Conservation (phyloP, 2,888 invertebrate species). For the Peribatodes rhomboidaria region DNA sequence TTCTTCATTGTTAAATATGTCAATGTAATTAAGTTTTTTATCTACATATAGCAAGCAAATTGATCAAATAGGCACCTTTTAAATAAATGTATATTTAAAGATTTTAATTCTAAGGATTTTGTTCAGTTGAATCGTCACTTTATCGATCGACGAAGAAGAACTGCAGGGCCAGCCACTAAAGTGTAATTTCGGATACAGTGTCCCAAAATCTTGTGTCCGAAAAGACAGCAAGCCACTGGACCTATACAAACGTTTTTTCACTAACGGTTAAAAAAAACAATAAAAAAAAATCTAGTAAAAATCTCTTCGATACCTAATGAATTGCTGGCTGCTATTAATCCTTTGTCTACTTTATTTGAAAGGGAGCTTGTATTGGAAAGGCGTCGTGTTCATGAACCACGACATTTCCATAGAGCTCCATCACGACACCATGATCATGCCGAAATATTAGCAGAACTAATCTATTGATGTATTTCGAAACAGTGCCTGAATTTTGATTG, state of each 20-base stretch:
- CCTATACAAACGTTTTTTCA: too few species aligned
- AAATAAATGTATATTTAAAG: neutral
- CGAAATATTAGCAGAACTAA: constrained; percentile 48
- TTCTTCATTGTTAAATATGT: constrained; percentile 16
- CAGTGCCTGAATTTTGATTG: constrained; percentile 1
- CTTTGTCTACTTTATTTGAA: constrained; percentile 41
- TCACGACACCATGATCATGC: constrained; percentile 51
- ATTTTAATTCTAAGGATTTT: neutral
- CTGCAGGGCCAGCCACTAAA: too few species aligned
- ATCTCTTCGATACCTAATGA: too few species aligned
- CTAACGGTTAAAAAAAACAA: too few species aligned
- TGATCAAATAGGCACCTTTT: neutral
- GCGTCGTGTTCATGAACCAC: constrained; percentile 61
- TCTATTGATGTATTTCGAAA: constrained; percentile 34
- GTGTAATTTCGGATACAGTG: too few species aligned
- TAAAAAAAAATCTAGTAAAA: too few species aligned
- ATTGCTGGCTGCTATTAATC: neutral
- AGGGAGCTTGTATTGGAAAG: constrained; percentile 47
- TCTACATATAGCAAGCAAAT: neutral
- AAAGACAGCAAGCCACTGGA: too few species aligned
- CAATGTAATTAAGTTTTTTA: constrained; percentile 2
- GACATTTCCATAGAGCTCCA: constrained; percentile 54
- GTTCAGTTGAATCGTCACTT: too few species aligned
- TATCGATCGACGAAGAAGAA: too few species aligned
- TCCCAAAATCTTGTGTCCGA: too few species aligned